Evolutionary conservation across 2,113 vertebrate species (phyloP).

Genomic region (Thamnophis sirtalis): DNA sequence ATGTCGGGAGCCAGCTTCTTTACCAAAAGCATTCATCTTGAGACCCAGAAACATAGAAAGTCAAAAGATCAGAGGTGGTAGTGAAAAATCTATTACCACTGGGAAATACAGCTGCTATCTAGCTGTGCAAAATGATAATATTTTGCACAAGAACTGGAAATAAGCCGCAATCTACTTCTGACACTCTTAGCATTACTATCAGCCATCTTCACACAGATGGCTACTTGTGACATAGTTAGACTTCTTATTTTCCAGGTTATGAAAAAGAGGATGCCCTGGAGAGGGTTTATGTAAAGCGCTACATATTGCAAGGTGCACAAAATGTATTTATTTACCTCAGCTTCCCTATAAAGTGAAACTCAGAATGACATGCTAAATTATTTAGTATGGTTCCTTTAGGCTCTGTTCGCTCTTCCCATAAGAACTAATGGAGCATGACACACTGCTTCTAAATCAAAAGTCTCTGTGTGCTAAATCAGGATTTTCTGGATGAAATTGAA

Average conservation of each 20-base stretch:
- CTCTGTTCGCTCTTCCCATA: not conserved
- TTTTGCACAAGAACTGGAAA: not conserved
- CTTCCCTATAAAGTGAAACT: not conserved
- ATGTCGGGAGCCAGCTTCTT: not conserved
- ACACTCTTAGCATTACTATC: not conserved
- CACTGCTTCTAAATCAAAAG: not conserved
- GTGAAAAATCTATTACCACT: slow-evolving; percentile 6
- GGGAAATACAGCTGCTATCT: not conserved
- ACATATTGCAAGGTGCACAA: not conserved
- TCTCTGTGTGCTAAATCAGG: not conserved
- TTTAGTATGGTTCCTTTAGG: not conserved
- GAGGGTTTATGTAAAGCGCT: not conserved
- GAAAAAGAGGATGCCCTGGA: not conserved
- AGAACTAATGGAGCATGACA: not conserved
- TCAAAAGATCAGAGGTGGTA: not conserved
- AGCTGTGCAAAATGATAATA: not conserved
- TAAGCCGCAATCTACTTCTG: not conserved
- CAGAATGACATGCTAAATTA: not conserved
- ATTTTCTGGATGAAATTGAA: not conserved
- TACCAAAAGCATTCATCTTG: not conserved
- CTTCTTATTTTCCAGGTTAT: not conserved
- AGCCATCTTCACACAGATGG: not conserved
- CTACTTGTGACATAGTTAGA: not conserved
- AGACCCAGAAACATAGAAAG: not conserved
- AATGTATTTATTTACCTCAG: not conserved